Evolutionary conservation across 1,140 invertebrate genomes (phyloP).

Genomic region (Drosophila mauritiana): DNA sequence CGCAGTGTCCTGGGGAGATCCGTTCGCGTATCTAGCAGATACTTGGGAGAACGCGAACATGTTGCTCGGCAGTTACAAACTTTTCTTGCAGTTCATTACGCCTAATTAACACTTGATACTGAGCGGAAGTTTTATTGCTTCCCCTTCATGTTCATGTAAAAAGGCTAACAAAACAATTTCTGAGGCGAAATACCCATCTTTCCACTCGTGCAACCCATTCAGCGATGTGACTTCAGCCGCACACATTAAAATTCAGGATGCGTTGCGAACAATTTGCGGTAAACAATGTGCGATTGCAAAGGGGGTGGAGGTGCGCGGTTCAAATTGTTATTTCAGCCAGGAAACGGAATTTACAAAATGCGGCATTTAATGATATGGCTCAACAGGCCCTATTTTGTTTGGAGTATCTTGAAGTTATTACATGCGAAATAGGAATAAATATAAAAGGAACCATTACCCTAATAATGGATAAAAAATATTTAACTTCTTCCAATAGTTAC

Average conservation of each 20-base stretch:
- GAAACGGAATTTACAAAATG: not conserved
- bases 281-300: conserved; percentile 3
- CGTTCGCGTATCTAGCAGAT: conserved; percentile 50
- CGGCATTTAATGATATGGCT: not conserved
- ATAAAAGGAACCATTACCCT: too few relatives aligned
- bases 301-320: not conserved
- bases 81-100: conserved; percentile 65
- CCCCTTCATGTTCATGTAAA: conserved; percentile 64
- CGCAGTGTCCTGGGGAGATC: conserved; percentile 12
- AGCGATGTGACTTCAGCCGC: conserved; percentile 1
- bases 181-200: conserved; percentile 8
- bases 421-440: too few relatives aligned
- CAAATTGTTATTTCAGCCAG: conserved; percentile 3
- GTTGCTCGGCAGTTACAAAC: conserved; percentile 68
- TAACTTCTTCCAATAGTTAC: not conserved
- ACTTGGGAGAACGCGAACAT: conserved; percentile 55
- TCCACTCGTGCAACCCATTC: conserved; percentile 13
- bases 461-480: too few relatives aligned
- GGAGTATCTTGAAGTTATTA: not conserved
- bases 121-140: conserved; percentile 74
- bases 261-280: conserved; percentile 63
- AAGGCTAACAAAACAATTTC: conserved; percentile 67
- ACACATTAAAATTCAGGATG: conserved; percentile 78
- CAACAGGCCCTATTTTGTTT: not conserved
- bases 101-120: conserved; percentile 78